phyloP scores from a whole-genome alignment of 2,113 vertebrate genomes.

The Pseudorhombus dupliciocellatus region DNA sequence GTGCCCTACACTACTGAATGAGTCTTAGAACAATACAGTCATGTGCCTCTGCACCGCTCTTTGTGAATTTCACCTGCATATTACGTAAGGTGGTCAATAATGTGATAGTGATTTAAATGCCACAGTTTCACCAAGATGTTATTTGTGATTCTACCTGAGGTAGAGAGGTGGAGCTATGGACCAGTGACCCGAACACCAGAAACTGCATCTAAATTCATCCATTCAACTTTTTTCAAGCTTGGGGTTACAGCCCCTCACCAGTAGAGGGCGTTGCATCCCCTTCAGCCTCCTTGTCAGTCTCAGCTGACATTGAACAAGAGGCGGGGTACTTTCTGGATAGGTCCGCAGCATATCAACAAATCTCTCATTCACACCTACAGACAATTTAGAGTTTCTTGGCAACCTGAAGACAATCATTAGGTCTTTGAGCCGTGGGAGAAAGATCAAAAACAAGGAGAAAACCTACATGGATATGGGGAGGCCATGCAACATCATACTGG shows the following conservation, averaged over 20 bases:
- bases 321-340: not conserved
- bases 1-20: slow-evolving; percentile 44
- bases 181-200: not conserved
- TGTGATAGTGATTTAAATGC: not conserved
- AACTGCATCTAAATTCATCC: too few species aligned
- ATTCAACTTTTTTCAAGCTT: too few species aligned
- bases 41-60: slow-evolving; percentile 41
- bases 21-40: slow-evolving; percentile 9
- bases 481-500: not conserved
- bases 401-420: too few species aligned
- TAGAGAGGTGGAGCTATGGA: not conserved
- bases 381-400: too few species aligned
- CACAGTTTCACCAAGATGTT: not conserved
- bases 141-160: not conserved
- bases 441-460: not conserved
- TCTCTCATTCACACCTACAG: too few species aligned
- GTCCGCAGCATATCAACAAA: too few species aligned
- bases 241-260: too few species aligned
- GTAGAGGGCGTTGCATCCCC: too few species aligned
- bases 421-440: not conserved
- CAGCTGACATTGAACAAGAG: not conserved
- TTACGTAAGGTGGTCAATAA: not conserved
- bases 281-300: not conserved
- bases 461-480: not conserved
- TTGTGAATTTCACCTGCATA: slow-evolving; percentile 19